A percentile compares a stretch with the other conserved stretches of the same genome.
These are phyloP conservation scores for Ploceus nigricollis DNA, from an alignment of 2,113 vertebrate genomes.

Conservation along the genomic window DNA sequence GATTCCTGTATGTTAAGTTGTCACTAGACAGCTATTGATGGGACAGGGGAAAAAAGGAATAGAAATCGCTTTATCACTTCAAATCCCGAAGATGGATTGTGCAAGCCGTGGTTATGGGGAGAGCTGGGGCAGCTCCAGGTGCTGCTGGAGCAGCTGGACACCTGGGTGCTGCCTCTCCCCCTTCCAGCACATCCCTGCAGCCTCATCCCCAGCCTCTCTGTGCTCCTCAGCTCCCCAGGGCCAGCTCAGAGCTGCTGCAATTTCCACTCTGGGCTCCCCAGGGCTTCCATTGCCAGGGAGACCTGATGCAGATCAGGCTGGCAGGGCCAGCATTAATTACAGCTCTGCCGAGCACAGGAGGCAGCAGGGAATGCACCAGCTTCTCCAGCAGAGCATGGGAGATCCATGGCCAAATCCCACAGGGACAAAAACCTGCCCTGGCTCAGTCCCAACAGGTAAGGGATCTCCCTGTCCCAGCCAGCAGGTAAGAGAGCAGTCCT, in stretches of 20 bases:
- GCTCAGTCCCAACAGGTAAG: not conserved
- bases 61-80: not conserved
- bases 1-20: not conserved
- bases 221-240: not conserved
- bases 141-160: not conserved
- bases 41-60: not conserved
- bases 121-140: not conserved
- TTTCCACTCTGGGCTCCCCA: not conserved
- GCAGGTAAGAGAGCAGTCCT: not conserved
- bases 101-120: not conserved
- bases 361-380: not conserved
- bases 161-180: not conserved
- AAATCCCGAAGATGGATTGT: not conserved
- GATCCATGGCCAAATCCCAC: not conserved
- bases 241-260: not conserved
- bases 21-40: not conserved
- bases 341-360: not conserved
- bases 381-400: not conserved
- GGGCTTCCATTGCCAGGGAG: not conserved
- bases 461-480: not conserved
- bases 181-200: not conserved
- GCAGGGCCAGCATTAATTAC: constrained; percentile 17
- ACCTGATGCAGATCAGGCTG: not conserved
- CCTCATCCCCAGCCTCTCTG: fast-evolving
- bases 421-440: not conserved